Base-by-base conservation (phyloP, 2,797 vertebrate genomes). In the Parambassis ranga region DNA sequence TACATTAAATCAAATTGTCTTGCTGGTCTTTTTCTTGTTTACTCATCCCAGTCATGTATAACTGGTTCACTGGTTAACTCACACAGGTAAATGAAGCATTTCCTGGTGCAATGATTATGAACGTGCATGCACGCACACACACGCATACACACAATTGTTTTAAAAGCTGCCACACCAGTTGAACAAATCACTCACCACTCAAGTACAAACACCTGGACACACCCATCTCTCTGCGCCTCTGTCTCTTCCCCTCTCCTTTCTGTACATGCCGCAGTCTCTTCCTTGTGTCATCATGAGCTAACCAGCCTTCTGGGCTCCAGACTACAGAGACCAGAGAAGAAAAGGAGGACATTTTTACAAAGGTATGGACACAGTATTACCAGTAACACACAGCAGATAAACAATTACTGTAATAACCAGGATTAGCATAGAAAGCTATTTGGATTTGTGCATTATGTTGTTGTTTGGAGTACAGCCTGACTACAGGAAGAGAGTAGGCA, bases 101-200 rank as follows among this genome's bases (percentile, higher is more conserved):
- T n/a, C n/a, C n/a, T n/a, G n/a, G n/a, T n/a, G n/a, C n/a, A n/a
- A n/a, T n/a, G n/a, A n/a, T n/a, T n/a, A n/a, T n/a, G n/a, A n/a
- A n/a, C n/a, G n/a, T 5, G 10, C 35, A 9, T 2, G 18, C 49
- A 9, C 48, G 15, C 28, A 26, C 24, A 15, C 56, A 42, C 33
- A 36, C 27, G 33, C 19, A 14, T 28, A 36, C 18, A 64, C 10
- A 38, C 10, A 47, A 10, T 26, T 7, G 2, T 47, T 43, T 30
- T 35, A 15, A 68, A 61, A 79, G 73, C 57, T 64, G 82, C 38
- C 32, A 14, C 15, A 81, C 83, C 75, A 38, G 82, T 81, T n/a
- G 1, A 66, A 50, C 70, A 18, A 26, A 49, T 73, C 16, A n/a
- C 13, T 62, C 35, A 55, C 14, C 19, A 36, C 7, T 10, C n/a